phyloP scores from a whole-genome alignment of 2,113 vertebrate genomes.

The Eurypyga helias region DNA sequence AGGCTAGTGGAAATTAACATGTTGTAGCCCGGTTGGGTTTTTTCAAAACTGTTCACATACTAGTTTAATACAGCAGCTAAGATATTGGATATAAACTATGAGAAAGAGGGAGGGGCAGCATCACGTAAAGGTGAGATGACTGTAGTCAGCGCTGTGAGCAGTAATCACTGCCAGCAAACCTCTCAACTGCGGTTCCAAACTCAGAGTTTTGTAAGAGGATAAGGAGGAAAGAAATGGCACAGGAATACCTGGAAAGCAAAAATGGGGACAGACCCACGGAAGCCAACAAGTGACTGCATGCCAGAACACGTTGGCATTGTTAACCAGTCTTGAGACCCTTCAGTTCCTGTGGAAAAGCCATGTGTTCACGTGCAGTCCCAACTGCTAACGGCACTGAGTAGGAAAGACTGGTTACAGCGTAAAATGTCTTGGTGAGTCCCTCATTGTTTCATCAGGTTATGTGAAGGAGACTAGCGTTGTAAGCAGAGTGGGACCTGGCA shows the following conservation, averaged over 20 bases:
- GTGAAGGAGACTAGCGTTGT: not conserved
- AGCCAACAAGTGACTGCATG: not conserved
- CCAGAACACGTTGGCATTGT: not conserved
- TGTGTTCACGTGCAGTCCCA: not conserved
- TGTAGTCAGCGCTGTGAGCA: accelerated
- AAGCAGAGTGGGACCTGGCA: not conserved
- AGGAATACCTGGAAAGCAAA: not conserved
- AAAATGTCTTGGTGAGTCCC: not conserved
- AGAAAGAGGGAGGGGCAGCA: not conserved
- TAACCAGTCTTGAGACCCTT: not conserved
- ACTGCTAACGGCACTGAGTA: not conserved
- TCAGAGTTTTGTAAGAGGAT: not conserved
- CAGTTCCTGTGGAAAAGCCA: not conserved
- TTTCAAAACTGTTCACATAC: not conserved
- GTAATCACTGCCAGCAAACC: accelerated
- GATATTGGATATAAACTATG: not conserved
- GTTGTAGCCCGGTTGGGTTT: not conserved
- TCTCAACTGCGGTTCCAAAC: not conserved
- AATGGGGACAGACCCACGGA: not conserved
- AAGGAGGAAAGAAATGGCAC: not conserved
- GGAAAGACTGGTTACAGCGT: not conserved
- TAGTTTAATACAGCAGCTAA: not conserved
- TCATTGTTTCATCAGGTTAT: not conserved
- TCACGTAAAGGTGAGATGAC: not conserved
- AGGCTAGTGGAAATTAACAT: not conserved